A percentile compares a stretch with the other conserved stretches of the same genome.
phyloP scores from a whole-genome alignment of 2,888 invertebrate genomes.

The Drosophila mercatorum region DNA sequence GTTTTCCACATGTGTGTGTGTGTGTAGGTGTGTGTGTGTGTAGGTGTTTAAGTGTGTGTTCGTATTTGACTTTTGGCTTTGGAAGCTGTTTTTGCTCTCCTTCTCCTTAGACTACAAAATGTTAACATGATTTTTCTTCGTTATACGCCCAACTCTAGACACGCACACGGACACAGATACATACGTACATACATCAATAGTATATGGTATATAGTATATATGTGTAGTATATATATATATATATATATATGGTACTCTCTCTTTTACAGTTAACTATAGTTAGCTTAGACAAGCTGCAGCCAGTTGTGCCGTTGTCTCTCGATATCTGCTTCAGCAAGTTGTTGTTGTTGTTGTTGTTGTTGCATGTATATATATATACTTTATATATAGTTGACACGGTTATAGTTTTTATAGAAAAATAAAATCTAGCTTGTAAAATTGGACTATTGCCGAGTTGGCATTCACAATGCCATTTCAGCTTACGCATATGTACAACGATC shows the following conservation, averaged over 20 bases:
- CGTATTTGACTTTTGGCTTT: slow-evolving; percentile 56
- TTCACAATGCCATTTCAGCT: slow-evolving; percentile 42
- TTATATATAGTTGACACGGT: slow-evolving; percentile 19
- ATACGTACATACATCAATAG: background rate
- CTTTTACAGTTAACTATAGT: slow-evolving; percentile 33
- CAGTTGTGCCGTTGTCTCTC: slow-evolving; percentile 26
- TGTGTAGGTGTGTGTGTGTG: slow-evolving; percentile 15
- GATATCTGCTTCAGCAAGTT: slow-evolving; percentile 43
- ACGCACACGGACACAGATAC: slow-evolving; percentile 14
- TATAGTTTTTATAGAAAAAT: slow-evolving; percentile 50
- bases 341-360: slow-evolving; percentile 28
- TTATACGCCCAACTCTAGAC: slow-evolving; percentile 1
- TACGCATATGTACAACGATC: slow-evolving; percentile 38
- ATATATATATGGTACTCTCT: slow-evolving; percentile 16
- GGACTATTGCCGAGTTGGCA: slow-evolving; percentile 57
- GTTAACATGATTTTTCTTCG: slow-evolving; percentile 46
- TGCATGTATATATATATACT: slow-evolving; percentile 1
- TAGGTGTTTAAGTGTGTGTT: slow-evolving; percentile 17
- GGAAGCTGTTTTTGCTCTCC: slow-evolving; percentile 64
- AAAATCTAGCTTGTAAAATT: slow-evolving; percentile 53
- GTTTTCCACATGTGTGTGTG: slow-evolving; percentile 54
- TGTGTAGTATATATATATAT: slow-evolving; percentile 8
- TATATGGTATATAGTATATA: background rate
- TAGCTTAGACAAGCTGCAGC: slow-evolving; percentile 34
- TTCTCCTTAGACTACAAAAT: slow-evolving; percentile 36